Evolutionary conservation across 2,888 invertebrate species (phyloP).

Genomic region (Dynastes maya): DNA sequence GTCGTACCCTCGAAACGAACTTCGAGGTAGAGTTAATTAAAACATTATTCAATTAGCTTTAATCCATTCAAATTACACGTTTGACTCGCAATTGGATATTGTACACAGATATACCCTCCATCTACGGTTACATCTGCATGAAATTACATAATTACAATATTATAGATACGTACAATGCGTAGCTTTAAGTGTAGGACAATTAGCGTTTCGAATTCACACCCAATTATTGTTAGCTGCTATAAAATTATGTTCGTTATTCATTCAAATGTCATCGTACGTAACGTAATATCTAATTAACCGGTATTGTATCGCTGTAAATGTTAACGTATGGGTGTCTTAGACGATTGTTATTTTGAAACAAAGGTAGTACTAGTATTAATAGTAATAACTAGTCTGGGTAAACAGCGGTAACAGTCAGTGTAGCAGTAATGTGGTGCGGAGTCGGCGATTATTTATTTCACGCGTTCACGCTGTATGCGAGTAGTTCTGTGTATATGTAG

Average conservation of each 20-base stretch:
- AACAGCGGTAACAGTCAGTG: too few species aligned
- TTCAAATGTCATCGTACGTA: conserved; percentile 16
- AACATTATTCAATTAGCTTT: conserved; percentile 8
- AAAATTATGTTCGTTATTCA: conserved; percentile 11
- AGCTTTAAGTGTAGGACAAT: not conserved
- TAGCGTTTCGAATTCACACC: conserved; percentile 9
- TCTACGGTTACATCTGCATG: not conserved
- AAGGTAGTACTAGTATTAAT: not conserved
- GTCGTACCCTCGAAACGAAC: too few species aligned
- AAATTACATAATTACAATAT: conserved; percentile 4
- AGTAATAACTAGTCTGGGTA: too few species aligned
- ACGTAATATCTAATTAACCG: conserved; percentile 3
- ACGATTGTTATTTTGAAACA: conserved; percentile 10
- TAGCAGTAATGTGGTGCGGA: too few species aligned
- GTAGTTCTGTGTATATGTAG: too few species aligned
- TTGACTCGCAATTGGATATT: not conserved
- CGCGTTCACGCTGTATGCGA: too few species aligned
- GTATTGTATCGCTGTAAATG: conserved; percentile 1
- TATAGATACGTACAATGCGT: not conserved
- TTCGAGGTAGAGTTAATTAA: not conserved
- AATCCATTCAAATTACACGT: conserved; percentile 4
- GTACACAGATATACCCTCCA: not conserved
- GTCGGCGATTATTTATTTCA: too few species aligned
- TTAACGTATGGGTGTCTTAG: not conserved
- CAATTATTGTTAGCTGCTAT: conserved; percentile 1